Evolutionary conservation across 2,113 vertebrate species (phyloP), one percentile per base, ranked within the genome.

Genomic region (Oryzias curvinotus): DNA sequence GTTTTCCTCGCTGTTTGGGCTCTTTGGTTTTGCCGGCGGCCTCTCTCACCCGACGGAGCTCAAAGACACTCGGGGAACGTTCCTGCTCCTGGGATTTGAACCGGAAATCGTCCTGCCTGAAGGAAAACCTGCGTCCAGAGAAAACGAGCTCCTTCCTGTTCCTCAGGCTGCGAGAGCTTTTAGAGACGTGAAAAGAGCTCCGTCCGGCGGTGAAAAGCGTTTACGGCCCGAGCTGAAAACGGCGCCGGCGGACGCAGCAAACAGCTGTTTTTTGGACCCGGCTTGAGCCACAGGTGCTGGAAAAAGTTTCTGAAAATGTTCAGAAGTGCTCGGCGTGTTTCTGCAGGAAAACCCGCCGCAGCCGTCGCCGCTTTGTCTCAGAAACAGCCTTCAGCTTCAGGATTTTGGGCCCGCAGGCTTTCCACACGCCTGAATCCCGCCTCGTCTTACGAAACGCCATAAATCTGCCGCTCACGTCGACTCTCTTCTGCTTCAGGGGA

Each of bases 401-500:
- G 42, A n/a, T 60, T 42, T 68, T 73, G 26, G 13, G 68, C 77
- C 62, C 18, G 26, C 0, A 42, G 52, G 42, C 41, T 62, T 42
- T 73, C 57, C 53, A 57, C 68, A 63, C 80, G 77, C 74, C 75
- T 25, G 0, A 43, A 46, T 77, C 57, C 43, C 55, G 69, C 44
- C 19, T 23, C 14, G 16, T 25, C 7, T 61, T 63, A 65, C 45
- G 44, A 54, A 45, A 58, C n/a, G 18, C 25, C 48, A 14, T 77
- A 57, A 75, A 75, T 71, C 66, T 70, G 21, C 26, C 42, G 62
- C 44, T 65, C 51, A 58, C 73, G 44, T 41, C n/a, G 14, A 16
- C 46, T 19, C 14, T 8, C 21, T 3, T 0, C 14, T 50, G 54
- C 45, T 14, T 0, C 71, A 99, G 97, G 97, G 97, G 3, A 99